Percentiles rank a stretch among this genome's conserved stretches.
Conservation (phyloP, 2,797 vertebrate species). For the Diceros bicornis region DNA sequence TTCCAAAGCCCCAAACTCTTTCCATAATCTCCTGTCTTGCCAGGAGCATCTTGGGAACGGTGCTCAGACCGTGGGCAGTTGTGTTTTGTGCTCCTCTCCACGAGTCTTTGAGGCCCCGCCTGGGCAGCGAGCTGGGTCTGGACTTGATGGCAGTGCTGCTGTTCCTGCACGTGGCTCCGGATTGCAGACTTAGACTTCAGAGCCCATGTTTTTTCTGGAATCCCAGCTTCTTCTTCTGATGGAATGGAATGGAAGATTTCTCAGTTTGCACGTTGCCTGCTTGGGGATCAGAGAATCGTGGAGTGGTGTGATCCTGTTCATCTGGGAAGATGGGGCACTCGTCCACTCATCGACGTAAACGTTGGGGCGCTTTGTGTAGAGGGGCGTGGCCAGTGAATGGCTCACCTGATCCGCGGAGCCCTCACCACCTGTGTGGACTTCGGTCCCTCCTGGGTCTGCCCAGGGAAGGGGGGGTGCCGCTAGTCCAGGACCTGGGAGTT, state of each 20-base stretch:
- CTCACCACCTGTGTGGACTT: neutral
- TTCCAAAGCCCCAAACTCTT: neutral
- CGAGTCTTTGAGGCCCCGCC: accelerated
- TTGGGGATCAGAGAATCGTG: neutral
- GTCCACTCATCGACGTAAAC: accelerated
- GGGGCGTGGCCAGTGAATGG: accelerated
- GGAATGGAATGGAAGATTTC: neutral
- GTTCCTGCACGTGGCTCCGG: neutral
- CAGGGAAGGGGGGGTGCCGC: neutral
- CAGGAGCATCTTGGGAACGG: no score
- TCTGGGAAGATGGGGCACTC: accelerated
- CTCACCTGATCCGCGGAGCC: accelerated
- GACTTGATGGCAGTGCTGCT: accelerated
- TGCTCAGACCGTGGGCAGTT: accelerated
- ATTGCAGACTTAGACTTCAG: accelerated
- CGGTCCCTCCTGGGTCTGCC: accelerated
- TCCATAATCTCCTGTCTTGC: neutral
- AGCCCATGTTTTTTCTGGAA: neutral
- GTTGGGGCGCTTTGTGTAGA: accelerated
- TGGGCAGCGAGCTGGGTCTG: accelerated
- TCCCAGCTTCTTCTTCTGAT: neutral
- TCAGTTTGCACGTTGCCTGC: neutral
- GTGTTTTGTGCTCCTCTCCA: accelerated
- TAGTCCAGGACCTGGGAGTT: neutral
- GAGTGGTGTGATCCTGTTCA: accelerated